Evolutionary conservation across 1,140 invertebrate genomes (phyloP).

Genomic region (Dendroctonus ponderosae): DNA sequence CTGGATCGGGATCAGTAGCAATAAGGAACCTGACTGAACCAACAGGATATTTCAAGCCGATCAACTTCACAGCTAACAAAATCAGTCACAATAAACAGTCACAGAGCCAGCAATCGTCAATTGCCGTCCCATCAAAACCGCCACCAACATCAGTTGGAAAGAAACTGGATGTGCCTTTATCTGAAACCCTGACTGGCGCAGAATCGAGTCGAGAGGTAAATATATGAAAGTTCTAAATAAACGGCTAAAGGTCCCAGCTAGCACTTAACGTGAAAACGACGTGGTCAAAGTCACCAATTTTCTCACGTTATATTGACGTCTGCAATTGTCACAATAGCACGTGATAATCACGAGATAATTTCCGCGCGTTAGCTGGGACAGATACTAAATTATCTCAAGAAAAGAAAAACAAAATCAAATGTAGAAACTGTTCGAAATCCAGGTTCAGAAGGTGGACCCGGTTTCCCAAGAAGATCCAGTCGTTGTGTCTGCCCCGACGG

Average conservation of each 20-base stretch:
- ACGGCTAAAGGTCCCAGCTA: too few species aligned
- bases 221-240: too few species aligned
- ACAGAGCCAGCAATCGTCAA: conserved; percentile 23
- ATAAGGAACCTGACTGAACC: conserved; percentile 30
- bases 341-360: background rate
- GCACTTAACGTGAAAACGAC: too few species aligned
- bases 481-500: background rate
- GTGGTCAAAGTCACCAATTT: too few species aligned
- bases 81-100: conserved; percentile 18
- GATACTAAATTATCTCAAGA: too few species aligned
- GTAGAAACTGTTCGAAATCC: conserved; percentile 23
- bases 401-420: background rate
- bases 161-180: background rate
- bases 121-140: background rate
- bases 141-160: background rate
- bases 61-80: conserved; percentile 33
- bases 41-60: conserved; percentile 37
- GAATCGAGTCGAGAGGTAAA: conserved; percentile 21
- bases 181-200: conserved; percentile 7
- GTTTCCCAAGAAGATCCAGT: background rate
- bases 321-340: too few species aligned
- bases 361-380: background rate
- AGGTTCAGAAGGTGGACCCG: conserved; percentile 12
- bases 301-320: too few species aligned
- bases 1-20: conserved; percentile 67